Base-by-base conservation (phyloP, 2,797 vertebrate genomes). In the Sparus aurata region DNA sequence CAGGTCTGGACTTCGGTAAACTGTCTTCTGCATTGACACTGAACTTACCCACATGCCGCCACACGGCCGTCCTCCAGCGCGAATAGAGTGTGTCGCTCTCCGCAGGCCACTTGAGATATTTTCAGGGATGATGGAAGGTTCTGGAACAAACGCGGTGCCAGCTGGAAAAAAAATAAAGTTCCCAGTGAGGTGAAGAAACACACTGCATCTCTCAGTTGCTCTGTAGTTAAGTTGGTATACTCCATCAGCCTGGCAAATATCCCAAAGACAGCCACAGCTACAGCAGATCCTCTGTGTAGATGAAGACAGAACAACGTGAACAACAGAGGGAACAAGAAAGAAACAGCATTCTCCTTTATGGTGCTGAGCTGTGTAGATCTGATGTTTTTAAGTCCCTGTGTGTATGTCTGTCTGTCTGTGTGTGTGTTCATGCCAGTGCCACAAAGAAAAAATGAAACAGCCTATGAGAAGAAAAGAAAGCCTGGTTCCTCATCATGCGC, bases 401-500 rank as follows among this genome's bases (percentile, higher is more conserved):
- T 91, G 93, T 90, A 94, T 94, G 94, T 94, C 90, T 91, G 65
- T 91, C 93, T 91, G 55, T 89, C 92, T 95, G 90, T 92, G 82
- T 92, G 82, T 92, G 91, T 91, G 94, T 96, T 94, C 92, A 87
- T 93, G 94, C 94, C 96, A 96, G 95, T 94, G 91, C 88, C 86
- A 94, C 89, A 93, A 89, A 91, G 92, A 92, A 93, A 90, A 93
- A 94, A 93, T 84, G 93, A 94, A 94, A 95, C 87, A 95, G 93
- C 93, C 92, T 90, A 93, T 91, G 91, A 94, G 93, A 89, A 93
- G 91, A 94, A 95, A 95, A 94, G 96, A 95, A 97, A 96, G 93
- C 94, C 93, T 62, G 91, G 95, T 95, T 97, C 96, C 97, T 98
- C 96, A 98, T 97, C 97, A 97, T 97, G 97, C 88, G 95, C 96